Base-by-base conservation (phyloP, 1,140 invertebrate species). In the Achroia grisella region DNA sequence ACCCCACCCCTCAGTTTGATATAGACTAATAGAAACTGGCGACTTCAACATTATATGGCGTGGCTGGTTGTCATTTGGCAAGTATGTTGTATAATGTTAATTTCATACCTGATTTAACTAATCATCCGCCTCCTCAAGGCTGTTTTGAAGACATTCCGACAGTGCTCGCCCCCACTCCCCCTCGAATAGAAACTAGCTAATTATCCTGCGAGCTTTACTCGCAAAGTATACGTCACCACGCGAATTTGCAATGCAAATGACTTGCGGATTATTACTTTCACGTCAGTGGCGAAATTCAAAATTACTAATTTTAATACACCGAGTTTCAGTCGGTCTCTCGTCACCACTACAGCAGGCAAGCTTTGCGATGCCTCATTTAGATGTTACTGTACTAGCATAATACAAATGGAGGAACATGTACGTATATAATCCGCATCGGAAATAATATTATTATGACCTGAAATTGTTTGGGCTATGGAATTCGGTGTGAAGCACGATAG, bases 171-270 rank as follows among this genome's bases (percentile, higher is more conserved):
- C 46, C 57, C 62, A 60, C 63, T 68, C 67, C 64, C 70, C 67
- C 64, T 33, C 65, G 81, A 81, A 85, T 82, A 82, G 78, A 77
- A 85, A 85, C 65, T 74, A 77, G 81, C 77, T 85, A 82, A 85
- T 85, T 85, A 85, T 79, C 73, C 66, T 52, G 31, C 72, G 65
- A 82, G 81, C 81, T 82, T 85, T 75, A 73, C 50, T 64, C 56
- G 62, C 57, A 61, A 59, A 56, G 67, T 67, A 69, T 73, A 77
- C 76, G 78, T 76, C 72, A 79, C 64, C 66, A 59, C 71, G 70
- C 64, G 52, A 76, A 85, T 85, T 82, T 85, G 80, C 81, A 85
- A 76, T 85, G 78, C 81, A 85, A 85, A 85, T 85, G 63, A 71
- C 63, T 70, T 48, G 70, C 70, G 72, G 76, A 79, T 81, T 85